A percentile compares a stretch with the other conserved stretches of the same genome.
Evolutionary conservation across 1,140 invertebrate species (phyloP).

Genomic region (Bombus superbus): DNA sequence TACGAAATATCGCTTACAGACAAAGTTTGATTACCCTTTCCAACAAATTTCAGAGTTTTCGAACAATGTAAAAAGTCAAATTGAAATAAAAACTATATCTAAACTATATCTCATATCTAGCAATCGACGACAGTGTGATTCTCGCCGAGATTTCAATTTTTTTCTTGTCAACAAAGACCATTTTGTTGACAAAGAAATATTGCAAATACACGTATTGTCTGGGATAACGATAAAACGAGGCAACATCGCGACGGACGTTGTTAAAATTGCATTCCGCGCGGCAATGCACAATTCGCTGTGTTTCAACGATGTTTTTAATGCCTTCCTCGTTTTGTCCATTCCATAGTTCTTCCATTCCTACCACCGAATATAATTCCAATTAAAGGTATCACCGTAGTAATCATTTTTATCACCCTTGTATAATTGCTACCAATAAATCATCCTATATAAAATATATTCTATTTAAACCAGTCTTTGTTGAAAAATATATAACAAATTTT

Average conservation of each 20-base stretch:
- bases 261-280: slow-evolving; percentile 43
- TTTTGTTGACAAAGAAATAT: slow-evolving; percentile 22
- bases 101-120: not conserved
- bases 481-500: not conserved
- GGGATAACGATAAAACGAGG: slow-evolving; percentile 21
- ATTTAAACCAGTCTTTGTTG: not conserved
- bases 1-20: not conserved
- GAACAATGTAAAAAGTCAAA: not conserved
- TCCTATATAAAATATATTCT: not conserved
- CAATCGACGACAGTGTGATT: not conserved
- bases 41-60: not conserved
- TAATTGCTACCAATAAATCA: not conserved
- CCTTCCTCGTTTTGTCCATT: slow-evolving; percentile 13
- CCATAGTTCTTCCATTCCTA: not conserved
- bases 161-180: not conserved
- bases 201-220: slow-evolving; percentile 5
- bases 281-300: slow-evolving; percentile 17
- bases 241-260: slow-evolving; percentile 27
- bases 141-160: not conserved
- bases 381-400: slow-evolving; percentile 4
- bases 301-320: slow-evolving; percentile 24
- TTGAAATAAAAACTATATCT: not conserved
- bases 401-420: not conserved
- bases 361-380: not conserved
- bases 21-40: not conserved